phyloP scores from a whole-genome alignment of 2,888 invertebrate genomes.

The Nineta flava region DNA sequence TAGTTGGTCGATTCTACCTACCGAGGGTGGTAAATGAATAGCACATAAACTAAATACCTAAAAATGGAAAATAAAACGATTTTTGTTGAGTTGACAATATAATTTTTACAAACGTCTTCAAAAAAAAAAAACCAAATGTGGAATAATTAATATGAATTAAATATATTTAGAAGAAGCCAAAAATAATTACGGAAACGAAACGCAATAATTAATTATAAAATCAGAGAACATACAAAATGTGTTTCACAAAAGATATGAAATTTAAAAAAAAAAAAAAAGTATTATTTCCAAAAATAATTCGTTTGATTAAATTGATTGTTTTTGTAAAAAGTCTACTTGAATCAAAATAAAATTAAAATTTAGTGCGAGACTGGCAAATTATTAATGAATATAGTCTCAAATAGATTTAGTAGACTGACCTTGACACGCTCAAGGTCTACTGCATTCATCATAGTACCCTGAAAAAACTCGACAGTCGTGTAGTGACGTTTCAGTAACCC shows the following conservation, averaged over 20 bases:
- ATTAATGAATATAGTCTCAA: not conserved
- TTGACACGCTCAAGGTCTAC: constrained; percentile 99
- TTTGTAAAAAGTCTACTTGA: not conserved
- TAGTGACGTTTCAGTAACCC: constrained; percentile 99
- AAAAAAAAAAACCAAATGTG: not conserved
- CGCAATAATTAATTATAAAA: not conserved
- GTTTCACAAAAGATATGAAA: not conserved
- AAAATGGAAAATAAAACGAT: no score
- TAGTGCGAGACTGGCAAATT: no score
- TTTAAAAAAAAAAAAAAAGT: not conserved
- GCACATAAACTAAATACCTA: no score
- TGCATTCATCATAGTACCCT: constrained; percentile 99
- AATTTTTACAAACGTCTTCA: not conserved
- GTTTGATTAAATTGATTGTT: not conserved
- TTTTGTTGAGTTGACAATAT: not conserved
- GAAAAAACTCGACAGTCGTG: constrained; percentile 99
- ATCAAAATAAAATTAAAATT: no score
- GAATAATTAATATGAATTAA: not conserved
- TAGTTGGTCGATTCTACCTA: no score
- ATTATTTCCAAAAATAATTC: not conserved
- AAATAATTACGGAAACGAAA: not conserved
- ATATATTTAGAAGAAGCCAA: not conserved
- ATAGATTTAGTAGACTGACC: constrained; percentile 33
- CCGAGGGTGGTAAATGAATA: no score
- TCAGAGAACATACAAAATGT: not conserved